Base-by-base conservation (phyloP, 2,113 vertebrate species). In the Agapornis roseicollis region DNA sequence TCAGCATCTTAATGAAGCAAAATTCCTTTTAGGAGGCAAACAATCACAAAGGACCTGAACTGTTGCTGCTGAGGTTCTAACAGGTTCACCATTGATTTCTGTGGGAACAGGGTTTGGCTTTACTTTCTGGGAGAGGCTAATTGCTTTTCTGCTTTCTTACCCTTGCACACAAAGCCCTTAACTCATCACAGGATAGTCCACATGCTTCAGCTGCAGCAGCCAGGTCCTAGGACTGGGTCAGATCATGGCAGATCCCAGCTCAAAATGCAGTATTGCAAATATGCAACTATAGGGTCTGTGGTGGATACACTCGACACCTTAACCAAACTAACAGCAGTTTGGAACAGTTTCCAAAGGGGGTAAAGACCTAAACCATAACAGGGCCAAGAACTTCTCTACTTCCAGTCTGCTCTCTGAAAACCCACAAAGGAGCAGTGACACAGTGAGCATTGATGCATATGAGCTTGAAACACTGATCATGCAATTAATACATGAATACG, bases 241-340 rank as follows among this genome's bases (percentile, higher is more conserved):
- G 55, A 42, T 72, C 35, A 11, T 86, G 49, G 20, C 46, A 80
- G 24, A 53, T 81, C 19, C 28, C 52, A 44, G 39, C 15, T 91
- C 53, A 69, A 49, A 80, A 70, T 20, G 31, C 46, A 72, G 24
- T 15, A 3, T 17, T 72, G 22, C 19, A 35, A 52, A 7, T 55
- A 25, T 3, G 41, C 18, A n/a, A 14, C 11, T 53, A 11, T 22
- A 33, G 24, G 5, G 2, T 13, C 19, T 91, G 16, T 64, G 33
- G 46, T 0, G 1, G 31, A 46, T 33, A 37, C 11, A 27, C 41
- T 77, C 0, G 0, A 35, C 24, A 19, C 41, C 16, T 73, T 69
- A 41, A 39, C 33, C 72, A 73, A 47, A 39, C 9, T 19, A 39
- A 17, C 0, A 1, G 35, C 10, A 33, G 8, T 89, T 79, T 79